Evolutionary conservation across 2,797 vertebrate species (phyloP).

Genomic region (Parotocinclus haroldoi): DNA sequence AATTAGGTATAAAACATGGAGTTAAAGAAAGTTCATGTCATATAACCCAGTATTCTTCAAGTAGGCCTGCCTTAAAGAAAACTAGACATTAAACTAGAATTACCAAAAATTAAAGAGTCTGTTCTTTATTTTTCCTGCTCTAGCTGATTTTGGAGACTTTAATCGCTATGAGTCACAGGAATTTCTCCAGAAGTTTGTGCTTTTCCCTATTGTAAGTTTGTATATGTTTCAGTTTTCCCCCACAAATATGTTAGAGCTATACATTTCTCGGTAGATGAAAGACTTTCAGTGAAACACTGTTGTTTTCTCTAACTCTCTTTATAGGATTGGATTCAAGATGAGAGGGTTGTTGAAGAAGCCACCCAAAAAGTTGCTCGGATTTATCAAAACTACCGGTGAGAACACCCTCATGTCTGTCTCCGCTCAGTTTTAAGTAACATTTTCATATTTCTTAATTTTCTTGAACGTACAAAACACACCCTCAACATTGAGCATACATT

Average conservation of each 20-base stretch:
- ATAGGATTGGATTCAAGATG: conserved; percentile 96
- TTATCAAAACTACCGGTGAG: conserved; percentile 92
- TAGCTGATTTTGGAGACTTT: conserved; percentile 97
- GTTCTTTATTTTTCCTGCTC: conserved; percentile 12
- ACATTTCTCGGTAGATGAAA: background rate
- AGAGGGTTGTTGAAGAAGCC: conserved; percentile 90
- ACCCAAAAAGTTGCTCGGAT: conserved; percentile 93
- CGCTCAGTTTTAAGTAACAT: background rate
- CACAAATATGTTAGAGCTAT: background rate
- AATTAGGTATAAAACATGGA: too few relatives aligned
- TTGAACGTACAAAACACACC: too few relatives aligned
- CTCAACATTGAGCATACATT: too few relatives aligned
- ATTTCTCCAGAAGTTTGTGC: conserved; percentile 93
- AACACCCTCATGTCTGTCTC: background rate
- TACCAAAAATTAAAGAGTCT: background rate
- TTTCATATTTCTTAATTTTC: conserved; percentile 1
- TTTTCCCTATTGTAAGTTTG: conserved; percentile 91
- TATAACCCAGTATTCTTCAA: too few relatives aligned
- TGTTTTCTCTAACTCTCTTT: conserved; percentile 18
- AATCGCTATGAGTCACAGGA: conserved; percentile 96
- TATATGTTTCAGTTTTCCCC: background rate
- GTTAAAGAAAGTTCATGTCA: too few relatives aligned
- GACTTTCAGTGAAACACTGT: too few relatives aligned
- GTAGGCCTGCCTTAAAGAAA: too few relatives aligned
- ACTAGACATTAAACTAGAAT: too few relatives aligned